phyloP scores from a whole-genome alignment of 2,888 invertebrate species.

The Eubasilissa splendida region DNA sequence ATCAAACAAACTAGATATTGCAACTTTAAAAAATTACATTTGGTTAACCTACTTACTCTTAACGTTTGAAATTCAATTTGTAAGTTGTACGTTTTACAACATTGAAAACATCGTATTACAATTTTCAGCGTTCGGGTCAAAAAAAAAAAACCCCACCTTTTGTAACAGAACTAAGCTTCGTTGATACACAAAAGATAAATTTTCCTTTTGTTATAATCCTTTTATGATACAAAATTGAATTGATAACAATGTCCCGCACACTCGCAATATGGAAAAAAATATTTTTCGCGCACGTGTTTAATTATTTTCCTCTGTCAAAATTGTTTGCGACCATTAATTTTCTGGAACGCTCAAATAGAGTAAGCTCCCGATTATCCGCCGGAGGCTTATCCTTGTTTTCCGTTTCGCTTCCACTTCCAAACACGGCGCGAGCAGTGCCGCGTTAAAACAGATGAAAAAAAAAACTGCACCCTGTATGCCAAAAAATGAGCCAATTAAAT shows the following conservation, averaged over 20 bases:
- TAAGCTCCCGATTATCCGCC: constrained; percentile 26
- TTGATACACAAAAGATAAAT: constrained; percentile 10
- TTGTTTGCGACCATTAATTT: constrained; percentile 1
- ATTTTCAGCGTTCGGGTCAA: too few relatives aligned
- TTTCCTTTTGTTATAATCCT: constrained; percentile 20
- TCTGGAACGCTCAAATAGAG: constrained; percentile 10
- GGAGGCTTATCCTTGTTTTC: neutral
- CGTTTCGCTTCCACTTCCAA: neutral
- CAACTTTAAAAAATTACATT: too few relatives aligned
- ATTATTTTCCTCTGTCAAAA: constrained; percentile 36
- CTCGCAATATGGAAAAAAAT: neutral
- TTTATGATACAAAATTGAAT: constrained; percentile 1
- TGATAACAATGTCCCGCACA: constrained; percentile 15
- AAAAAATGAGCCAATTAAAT: too few relatives aligned
- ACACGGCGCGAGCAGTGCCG: neutral
- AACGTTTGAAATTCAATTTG: too few relatives aligned
- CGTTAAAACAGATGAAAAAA: neutral
- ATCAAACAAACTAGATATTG: too few relatives aligned
- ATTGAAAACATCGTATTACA: too few relatives aligned
- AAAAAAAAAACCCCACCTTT: neutral
- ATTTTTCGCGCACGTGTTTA: constrained; percentile 19
- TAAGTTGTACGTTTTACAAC: too few relatives aligned
- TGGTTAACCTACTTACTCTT: too few relatives aligned
- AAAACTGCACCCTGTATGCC: too few relatives aligned
- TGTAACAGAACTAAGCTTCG: neutral